These are phyloP conservation scores for Florisuga fusca DNA, from an alignment of 2,797 vertebrate species.

Conservation along the genomic window DNA sequence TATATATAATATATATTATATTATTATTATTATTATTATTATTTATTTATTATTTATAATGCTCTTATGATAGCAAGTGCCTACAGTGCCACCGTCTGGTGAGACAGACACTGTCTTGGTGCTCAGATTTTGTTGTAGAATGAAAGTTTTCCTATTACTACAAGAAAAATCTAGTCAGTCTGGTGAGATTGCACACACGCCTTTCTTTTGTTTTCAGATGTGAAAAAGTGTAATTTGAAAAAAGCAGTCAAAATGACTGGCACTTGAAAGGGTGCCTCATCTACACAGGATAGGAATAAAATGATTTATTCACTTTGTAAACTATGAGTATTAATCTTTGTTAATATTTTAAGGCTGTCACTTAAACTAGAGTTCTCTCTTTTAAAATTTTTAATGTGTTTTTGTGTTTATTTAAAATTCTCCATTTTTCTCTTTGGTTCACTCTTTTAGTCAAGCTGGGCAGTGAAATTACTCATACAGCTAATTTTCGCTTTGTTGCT, in stretches of 20 bases:
- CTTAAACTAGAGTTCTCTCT: not conserved
- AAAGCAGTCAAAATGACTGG: not conserved
- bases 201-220: not conserved
- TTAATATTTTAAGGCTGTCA: not conserved
- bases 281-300: not conserved
- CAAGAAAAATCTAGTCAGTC: not conserved
- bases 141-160: not conserved
- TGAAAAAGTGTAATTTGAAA: not conserved
- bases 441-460: not conserved
- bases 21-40: too few species aligned
- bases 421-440: not conserved
- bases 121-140: not conserved
- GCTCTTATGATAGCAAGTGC: constrained; percentile 53
- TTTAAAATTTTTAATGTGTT: not conserved
- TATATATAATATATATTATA: too few species aligned
- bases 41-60: not conserved
- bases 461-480: not conserved
- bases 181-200: not conserved
- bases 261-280: not conserved
- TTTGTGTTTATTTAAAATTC: not conserved
- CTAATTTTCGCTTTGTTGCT: not conserved
- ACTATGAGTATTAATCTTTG: not conserved
- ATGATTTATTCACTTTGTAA: not conserved
- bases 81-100: constrained; percentile 79
- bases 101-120: not conserved